Base-by-base conservation (phyloP, 2,888 invertebrate species). In the Ashinkailepas kermadecensis region DNA sequence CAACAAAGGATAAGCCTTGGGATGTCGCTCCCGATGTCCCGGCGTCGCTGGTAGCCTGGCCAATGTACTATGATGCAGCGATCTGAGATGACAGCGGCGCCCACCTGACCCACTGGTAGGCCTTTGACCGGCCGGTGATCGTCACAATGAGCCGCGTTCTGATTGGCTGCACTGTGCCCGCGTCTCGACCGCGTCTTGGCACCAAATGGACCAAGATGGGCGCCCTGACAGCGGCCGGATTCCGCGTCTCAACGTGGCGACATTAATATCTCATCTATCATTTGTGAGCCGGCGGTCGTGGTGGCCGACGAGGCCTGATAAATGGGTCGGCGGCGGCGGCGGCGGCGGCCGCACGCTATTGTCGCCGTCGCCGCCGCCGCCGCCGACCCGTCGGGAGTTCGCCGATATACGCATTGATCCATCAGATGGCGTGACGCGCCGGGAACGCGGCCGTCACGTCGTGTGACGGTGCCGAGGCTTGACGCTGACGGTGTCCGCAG, bases 261-360 rank as follows among this genome's bases (percentile, higher is more conserved):
- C 74, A 74, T 74, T 74, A 74, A 74, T 74, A 54, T 54, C 74
- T 21, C 74, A 74, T 74, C 56, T 21, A 74, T 74, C 74, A 56
- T 56, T 9, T 12, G 56, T 10, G 15, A 23, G 56, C 21, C 74
- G 54, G 54, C 54, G 21, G 39, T 21, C 15, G 56, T 18, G 54
- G 39, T 13, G 54, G 74, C n/a, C 59, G 11, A 59, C 59, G 59
- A 13, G 39, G 56, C 21, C 54, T 74, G 74, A 74, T 74, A 74
- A 56, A 74, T 74, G 74, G 74, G 18, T 3, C 74, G 74, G 56
- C 74, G 15, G 59, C 59, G 59, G 15, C 59, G 15, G 59, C 11
- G 59, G 59, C 59, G 59, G 13, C 58, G 58, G 12, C 59, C 1
- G 59, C 59, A 7, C 39, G 39, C 39, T 4, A 39, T 39, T 39